Base-by-base conservation (phyloP, 2,797 vertebrate species). In the Lutjanus campechanus region DNA sequence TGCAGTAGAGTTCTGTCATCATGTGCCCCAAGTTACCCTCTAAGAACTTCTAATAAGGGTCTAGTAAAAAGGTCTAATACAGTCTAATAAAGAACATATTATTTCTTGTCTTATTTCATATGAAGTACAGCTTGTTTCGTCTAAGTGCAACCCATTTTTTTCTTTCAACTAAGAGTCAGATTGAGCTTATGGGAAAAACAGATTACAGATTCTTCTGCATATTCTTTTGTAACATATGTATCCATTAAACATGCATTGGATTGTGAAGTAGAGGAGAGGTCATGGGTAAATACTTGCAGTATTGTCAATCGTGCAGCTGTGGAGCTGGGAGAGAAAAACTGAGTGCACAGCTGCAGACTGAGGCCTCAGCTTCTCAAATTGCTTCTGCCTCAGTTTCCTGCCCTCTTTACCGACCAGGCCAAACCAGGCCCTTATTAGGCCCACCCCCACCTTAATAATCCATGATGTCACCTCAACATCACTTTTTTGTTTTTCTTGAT, bases 341-440 rank as follows among this genome's bases (percentile, higher is more conserved):
- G 82, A 91, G 76, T 82, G 90, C 92, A 94, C 94, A 95, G 95
- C 94, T 94, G 95, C 94, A 93, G 84, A 88, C 85, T 1, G 85
- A 93, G 93, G 93, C 93, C 91, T 92, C 89, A 46, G 79, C 92
- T 85, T 95, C 95, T 95, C 95, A 94, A 91, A 94, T 95, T 95
- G 93, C 94, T 93, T 90, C 84, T 90, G 87, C 89, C 85, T 88
- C 88, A 67, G 93, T 94, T 95, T 96, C 95, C 95, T 95, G 95
- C 88, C 87, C 89, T 90, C 81, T 84, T 73, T 81, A 76, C 89
- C n/a, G 73, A 71, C 79, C 79, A 69, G 84, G 91, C 77, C 84
- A 84, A 80, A 84, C 78, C 88, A 84, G 89, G 89, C 91, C 84
- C 87, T 89, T 91, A 94, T 93, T 93, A 93, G 89, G 89, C 88